Evolutionary conservation across 2,888 invertebrate genomes (phyloP), one percentile per base, ranked within the genome.

Genomic region (Quadriops clusia): DNA sequence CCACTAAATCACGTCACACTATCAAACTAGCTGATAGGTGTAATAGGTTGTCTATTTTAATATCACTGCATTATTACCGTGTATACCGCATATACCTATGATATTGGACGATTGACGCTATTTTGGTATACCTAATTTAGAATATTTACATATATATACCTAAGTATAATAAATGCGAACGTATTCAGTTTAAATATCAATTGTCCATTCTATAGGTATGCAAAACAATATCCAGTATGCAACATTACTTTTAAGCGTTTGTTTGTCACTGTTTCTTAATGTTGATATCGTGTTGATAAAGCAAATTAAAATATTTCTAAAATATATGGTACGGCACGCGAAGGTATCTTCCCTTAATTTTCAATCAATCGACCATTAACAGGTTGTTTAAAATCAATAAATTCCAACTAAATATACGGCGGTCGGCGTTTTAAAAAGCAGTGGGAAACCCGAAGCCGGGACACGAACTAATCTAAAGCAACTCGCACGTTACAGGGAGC

Each of bases 1-100:
- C 47, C 56, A 49, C 49, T 60, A 60, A 60, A 60, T 60, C 60
- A 60, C 54, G 39, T 45, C 49, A 45, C 54, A 54, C 56, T 58
- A 58, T 58, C 58, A 52, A 53, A 51, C 47, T 44, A 49, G 48
- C 49, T 45, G 55, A 55, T 53, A 54, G 53, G 40, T 39, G 36
- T 36, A 43, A 41, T 42, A 39, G 41, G 39, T 38, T 40, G 38
- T 36, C 38, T 34, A 38, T 37, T 33, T 32, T 41, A 41, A 39
- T 38, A 26, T 33, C 30, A 18, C 23, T 20, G 24, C 22, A 14
- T 31, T 32, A 32, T 32, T 32, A 27, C 26, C 16, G 23, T 17
- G 8, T 13, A 13, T 16, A 26, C 15, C 16, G 15, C 12, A 7
- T 5, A 11, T 22, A 4, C 22, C 12, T 11, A 11, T 12, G 11